Evolutionary conservation across 2,888 invertebrate species (phyloP).

Genomic region (Perizoma affinitatum): DNA sequence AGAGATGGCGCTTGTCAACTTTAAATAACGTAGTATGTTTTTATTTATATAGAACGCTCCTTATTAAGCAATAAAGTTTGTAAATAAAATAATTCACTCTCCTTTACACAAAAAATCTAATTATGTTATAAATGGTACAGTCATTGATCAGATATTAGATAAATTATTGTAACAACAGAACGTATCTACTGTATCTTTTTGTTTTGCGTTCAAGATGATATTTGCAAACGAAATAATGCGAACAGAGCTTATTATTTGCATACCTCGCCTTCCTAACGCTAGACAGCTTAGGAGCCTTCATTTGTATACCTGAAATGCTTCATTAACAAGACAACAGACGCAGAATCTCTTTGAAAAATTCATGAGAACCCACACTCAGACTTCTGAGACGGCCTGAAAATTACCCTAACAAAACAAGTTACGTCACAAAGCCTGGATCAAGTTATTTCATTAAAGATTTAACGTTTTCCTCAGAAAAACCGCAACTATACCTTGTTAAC

Average conservation of each 20-base stretch:
- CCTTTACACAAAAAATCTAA: no score
- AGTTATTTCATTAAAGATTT: conserved; percentile 36
- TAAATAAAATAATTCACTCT: no score
- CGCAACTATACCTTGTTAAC: conserved; percentile 26
- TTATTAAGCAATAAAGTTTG: no score
- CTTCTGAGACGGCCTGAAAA: conserved; percentile 33
- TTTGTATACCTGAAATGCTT: conserved; percentile 35
- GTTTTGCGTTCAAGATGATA: neutral
- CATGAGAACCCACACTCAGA: conserved; percentile 30
- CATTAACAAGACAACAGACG: conserved; percentile 35
- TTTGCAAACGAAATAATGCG: conserved; percentile 2
- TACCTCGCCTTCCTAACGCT: conserved; percentile 24
- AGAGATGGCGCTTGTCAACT: conserved; percentile 27
- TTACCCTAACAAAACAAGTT: conserved; percentile 30
- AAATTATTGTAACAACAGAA: no score
- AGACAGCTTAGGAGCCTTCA: conserved; percentile 26
- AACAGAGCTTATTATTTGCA: conserved; percentile 31
- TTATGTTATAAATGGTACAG: no score
- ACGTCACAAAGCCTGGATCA: conserved; percentile 23
- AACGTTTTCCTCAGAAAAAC: conserved; percentile 30
- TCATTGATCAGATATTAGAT: no score
- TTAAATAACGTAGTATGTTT: neutral
- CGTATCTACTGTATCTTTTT: no score
- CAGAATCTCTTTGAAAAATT: conserved; percentile 34
- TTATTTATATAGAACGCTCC: no score